Evolutionary conservation across 1,140 invertebrate genomes (phyloP).

Genomic region (Aradophagus sp.): DNA sequence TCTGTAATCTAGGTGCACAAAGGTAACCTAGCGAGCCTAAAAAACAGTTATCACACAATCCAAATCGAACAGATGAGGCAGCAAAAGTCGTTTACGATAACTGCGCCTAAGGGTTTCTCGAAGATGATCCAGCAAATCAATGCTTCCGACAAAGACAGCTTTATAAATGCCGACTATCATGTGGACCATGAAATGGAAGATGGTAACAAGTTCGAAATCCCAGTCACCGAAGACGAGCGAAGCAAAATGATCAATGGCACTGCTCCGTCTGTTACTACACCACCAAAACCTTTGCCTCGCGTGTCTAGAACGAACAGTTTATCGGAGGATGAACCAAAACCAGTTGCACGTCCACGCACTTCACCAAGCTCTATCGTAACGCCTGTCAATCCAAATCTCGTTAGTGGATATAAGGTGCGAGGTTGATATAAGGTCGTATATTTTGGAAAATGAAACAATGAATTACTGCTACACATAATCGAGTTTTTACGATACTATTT

Average conservation of each 20-base stretch:
- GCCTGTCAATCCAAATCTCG: slow-evolving; percentile 76
- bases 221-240: slow-evolving; percentile 66
- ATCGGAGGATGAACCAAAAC: slow-evolving; percentile 80
- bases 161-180: slow-evolving; percentile 59
- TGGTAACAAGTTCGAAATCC: slow-evolving; percentile 57
- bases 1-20: slow-evolving; percentile 69
- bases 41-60: slow-evolving; percentile 68
- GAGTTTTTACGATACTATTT: too few species aligned
- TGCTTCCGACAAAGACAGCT: slow-evolving; percentile 61
- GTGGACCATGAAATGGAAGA: slow-evolving; percentile 48
- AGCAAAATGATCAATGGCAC: slow-evolving; percentile 69
- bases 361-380: slow-evolving; percentile 77
- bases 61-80: slow-evolving; percentile 65
- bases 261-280: slow-evolving; percentile 67
- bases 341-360: slow-evolving; percentile 83
- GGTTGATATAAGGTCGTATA: too few species aligned
- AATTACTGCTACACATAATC: too few species aligned
- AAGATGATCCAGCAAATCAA: slow-evolving; percentile 59
- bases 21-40: slow-evolving; percentile 71
- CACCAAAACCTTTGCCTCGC: slow-evolving; percentile 85
- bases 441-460: too few species aligned
- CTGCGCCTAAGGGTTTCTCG: slow-evolving; percentile 65
- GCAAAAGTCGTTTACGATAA: slow-evolving; percentile 64
- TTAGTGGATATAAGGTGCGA: slow-evolving; percentile 83
- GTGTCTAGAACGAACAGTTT: slow-evolving; percentile 80